Evolutionary conservation across 2,113 vertebrate species (phyloP), one percentile per base, ranked within the genome.

Genomic region (Dicaeum eximium): DNA sequence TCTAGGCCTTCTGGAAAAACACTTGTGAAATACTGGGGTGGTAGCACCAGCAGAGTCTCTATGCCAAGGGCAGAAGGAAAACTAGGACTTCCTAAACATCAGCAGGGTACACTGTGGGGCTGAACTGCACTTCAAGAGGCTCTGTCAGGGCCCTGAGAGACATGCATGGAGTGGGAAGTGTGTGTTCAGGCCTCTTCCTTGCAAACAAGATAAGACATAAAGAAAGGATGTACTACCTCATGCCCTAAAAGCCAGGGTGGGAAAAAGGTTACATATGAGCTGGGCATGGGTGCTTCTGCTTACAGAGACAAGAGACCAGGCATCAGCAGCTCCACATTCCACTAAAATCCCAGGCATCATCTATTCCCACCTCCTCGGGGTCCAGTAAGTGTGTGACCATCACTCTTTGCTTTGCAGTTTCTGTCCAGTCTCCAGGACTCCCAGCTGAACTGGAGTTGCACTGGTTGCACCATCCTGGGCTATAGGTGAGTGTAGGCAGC

Each of bases 381-480:
- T 74, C 21, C 5, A 3, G 14, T 56, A 15, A 30, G 0, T 20
- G 33, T 22, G 18, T 61, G 42, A 79, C 28, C 15, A 11, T 47
- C 1, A 0, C 27, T 66, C n/a, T 92, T 88, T 90, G 47, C 71
- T 35, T 98, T 97, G 73, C 97, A 99, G 99, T 98, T 99, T 60
- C 94, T 97, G 69, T 97, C 98, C 67, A 97, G 98, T 84, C 98
- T 99, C 86, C 94, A 77, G 64, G 91, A 98, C 71, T 99, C 99
- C 3, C 95, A 98, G 53, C 57, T 98, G 95, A 98, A 98, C 50
- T 92, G 96, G 80, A 98, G 98, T 91, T 99, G 98, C 40, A 71
- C 96, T 4, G 97, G 97, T 53, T 98, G 98, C 95, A 97, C 96
- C 10, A 96, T 99, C 75, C 96, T 99, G 73, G 96, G 98, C 44